Percentiles rank a stretch among this genome's conserved stretches.
Evolutionary conservation across 2,113 vertebrate species (phyloP).

Genomic region (Brachirus orientalis): DNA sequence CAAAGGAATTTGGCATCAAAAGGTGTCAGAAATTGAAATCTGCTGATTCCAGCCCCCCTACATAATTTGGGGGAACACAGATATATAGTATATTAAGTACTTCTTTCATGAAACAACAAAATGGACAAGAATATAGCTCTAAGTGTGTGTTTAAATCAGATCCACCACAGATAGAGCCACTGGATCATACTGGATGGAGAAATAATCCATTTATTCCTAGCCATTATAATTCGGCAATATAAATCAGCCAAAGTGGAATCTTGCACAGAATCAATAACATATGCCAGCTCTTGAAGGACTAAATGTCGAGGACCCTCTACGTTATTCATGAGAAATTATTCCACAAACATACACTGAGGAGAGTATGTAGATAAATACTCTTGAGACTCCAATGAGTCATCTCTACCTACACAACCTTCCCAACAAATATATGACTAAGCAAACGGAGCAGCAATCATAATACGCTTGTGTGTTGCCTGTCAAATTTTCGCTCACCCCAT

Average conservation of each 20-base stretch:
- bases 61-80: background rate
- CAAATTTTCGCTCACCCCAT: background rate
- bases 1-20: too few relatives aligned
- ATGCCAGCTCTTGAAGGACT: constrained; percentile 12
- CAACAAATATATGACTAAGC: constrained; percentile 16
- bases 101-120: constrained; percentile 3
- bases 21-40: too few relatives aligned
- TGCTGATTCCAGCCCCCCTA: too few relatives aligned
- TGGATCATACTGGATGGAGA: too few relatives aligned
- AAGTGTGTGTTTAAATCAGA: too few relatives aligned
- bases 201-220: constrained; percentile 5
- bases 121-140: too few relatives aligned
- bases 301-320: constrained; percentile 12
- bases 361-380: background rate
- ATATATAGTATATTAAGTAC: constrained; percentile 1
- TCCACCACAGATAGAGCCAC: too few relatives aligned
- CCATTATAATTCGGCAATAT: constrained; percentile 34
- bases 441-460: constrained; percentile 17
- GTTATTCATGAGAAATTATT: constrained; percentile 9
- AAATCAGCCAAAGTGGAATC: constrained; percentile 20
- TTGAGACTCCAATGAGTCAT: background rate
- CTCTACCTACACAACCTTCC: background rate
- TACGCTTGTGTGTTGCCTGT: constrained; percentile 17
- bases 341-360: background rate
- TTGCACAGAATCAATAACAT: constrained; percentile 45